Percentiles rank a stretch among this genome's conserved stretches.
These are phyloP conservation scores for Zaprionus africanus DNA, from an alignment of 1,140 invertebrate species.

Conservation along the genomic window DNA sequence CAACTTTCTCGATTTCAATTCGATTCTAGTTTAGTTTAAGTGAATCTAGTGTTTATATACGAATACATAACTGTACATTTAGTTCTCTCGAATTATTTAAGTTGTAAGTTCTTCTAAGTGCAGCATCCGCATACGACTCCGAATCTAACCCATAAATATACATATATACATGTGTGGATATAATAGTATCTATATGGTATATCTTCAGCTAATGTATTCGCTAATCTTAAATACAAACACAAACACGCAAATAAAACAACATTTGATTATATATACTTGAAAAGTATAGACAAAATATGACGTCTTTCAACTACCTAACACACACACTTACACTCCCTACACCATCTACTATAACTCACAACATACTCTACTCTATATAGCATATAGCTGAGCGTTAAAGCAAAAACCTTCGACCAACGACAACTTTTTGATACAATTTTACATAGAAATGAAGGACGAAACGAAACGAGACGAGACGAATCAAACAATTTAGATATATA, in stretches of 20 bases:
- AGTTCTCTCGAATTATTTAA: conserved; percentile 73
- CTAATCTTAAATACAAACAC: conserved; percentile 56
- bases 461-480: conserved; percentile 42
- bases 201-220: conserved; percentile 57
- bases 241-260: conserved; percentile 41
- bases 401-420: conserved; percentile 59
- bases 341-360: conserved; percentile 26
- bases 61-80: conserved; percentile 68
- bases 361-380: conserved; percentile 42
- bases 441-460: conserved; percentile 37
- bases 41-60: conserved; percentile 80
- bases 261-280: conserved; percentile 48
- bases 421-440: conserved; percentile 71
- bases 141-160: conserved; percentile 5
- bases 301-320: conserved; percentile 41
- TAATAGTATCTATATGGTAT: conserved; percentile 40
- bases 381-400: conserved; percentile 55
- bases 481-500: conserved; percentile 35
- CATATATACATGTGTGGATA: conserved; percentile 40
- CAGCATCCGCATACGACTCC: conserved; percentile 21
- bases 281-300: conserved; percentile 48
- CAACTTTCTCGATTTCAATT: conserved; percentile 26
- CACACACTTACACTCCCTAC: conserved; percentile 29
- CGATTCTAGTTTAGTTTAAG: conserved; percentile 76
- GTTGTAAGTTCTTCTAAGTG: conserved; percentile 69